Conservation (phyloP, 2,113 vertebrate genomes). For the Aplodontia rufa region DNA sequence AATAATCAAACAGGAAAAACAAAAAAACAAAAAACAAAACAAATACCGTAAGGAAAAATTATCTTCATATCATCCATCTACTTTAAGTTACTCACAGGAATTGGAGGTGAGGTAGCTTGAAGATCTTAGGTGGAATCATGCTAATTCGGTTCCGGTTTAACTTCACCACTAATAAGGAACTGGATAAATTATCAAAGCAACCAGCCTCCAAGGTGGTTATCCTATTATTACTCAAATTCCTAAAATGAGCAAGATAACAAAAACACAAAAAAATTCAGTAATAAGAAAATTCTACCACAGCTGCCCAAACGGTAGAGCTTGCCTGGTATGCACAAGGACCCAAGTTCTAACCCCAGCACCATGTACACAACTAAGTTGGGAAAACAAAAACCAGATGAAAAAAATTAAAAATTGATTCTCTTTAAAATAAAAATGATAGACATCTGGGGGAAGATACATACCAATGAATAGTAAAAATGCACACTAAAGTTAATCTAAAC, state of each 20-base stretch:
- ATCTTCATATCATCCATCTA: not conserved
- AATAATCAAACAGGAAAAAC: slow-evolving; percentile 51
- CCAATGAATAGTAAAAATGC: not conserved
- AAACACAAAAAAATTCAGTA: slow-evolving; percentile 37
- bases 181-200: slow-evolving; percentile 97
- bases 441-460: not conserved
- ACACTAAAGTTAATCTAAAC: not conserved
- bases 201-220: slow-evolving; percentile 94
- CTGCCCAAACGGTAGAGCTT: not conserved
- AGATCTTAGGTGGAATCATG: slow-evolving; percentile 93
- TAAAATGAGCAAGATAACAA: slow-evolving; percentile 75
- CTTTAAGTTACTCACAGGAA: slow-evolving; percentile 92
- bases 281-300: slow-evolving; percentile 12
- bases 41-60: not conserved
- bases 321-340: not conserved
- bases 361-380: too few species aligned
- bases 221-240: slow-evolving; percentile 98
- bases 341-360: not conserved
- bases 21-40: too few species aligned
- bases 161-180: slow-evolving; percentile 93
- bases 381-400: too few species aligned
- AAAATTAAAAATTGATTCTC: too few species aligned
- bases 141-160: slow-evolving; percentile 95
- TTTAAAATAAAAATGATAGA: too few species aligned
- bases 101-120: slow-evolving; percentile 94